phyloP scores from a whole-genome alignment of 2,888 invertebrate genomes.

The Noctua janthina region DNA sequence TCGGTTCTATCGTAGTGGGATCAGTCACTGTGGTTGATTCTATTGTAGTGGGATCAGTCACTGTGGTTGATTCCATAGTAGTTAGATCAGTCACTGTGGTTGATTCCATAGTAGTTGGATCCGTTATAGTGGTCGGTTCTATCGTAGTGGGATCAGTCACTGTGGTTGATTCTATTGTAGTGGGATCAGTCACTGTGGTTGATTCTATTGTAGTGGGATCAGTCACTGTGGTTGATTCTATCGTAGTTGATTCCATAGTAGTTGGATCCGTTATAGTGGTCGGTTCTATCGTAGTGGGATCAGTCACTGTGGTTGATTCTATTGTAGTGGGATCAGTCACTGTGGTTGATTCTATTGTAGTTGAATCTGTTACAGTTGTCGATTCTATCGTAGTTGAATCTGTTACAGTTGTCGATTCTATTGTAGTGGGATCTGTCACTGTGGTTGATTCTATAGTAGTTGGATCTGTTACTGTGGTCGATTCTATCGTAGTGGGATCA shows the following conservation, averaged over 20 bases:
- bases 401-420: not conserved
- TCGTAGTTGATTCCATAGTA: not conserved
- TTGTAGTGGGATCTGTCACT: not conserved
- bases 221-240: not conserved
- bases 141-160: not conserved
- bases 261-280: not conserved
- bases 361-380: not conserved
- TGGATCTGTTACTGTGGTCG: conserved; percentile 1
- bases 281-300: not conserved
- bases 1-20: conserved; percentile 13
- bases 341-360: not conserved
- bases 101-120: not conserved
- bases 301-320: not conserved
- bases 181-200: not conserved
- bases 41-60: not conserved
- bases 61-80: not conserved
- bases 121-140: not conserved
- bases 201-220: conserved; percentile 14
- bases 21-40: conserved; percentile 19
- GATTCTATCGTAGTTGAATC: conserved; percentile 4
- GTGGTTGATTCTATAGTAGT: conserved; percentile 11
- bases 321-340: not conserved
- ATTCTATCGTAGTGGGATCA: not conserved
- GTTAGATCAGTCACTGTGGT: not conserved
- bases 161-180: conserved; percentile 12